Evolutionary conservation across 2,113 vertebrate genomes (phyloP).

Genomic region (Phalacrocorax aristotelis): DNA sequence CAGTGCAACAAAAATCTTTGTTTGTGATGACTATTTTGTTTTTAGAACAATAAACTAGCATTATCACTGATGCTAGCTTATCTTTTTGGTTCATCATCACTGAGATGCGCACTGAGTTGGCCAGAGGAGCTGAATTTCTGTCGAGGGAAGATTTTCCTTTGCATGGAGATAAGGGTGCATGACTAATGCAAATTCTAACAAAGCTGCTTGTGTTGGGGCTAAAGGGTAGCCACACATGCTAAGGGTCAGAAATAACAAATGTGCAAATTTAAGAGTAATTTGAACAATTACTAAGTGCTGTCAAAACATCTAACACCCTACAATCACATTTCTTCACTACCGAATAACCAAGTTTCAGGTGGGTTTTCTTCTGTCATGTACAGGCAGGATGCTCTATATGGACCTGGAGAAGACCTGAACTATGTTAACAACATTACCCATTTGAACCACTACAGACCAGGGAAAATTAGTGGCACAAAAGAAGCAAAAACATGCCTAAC

Average conservation of each 20-base stretch:
- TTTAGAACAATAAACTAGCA: not conserved
- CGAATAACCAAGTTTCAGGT: not conserved
- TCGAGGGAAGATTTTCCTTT: not conserved
- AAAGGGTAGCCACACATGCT: not conserved
- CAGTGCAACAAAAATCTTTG: not conserved
- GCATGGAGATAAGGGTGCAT: not conserved
- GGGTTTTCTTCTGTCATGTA: not conserved
- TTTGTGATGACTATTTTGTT: not conserved
- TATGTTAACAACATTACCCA: not conserved
- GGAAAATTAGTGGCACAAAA: not conserved
- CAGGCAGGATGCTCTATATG: not conserved
- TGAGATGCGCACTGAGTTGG: rapidly evolving
- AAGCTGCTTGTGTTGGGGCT: not conserved
- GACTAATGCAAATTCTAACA: not conserved
- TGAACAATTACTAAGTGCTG: not conserved
- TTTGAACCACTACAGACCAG: not conserved
- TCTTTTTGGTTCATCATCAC: not conserved
- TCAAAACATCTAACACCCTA: not conserved
- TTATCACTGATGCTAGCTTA: not conserved
- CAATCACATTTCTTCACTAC: not conserved
- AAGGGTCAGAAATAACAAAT: not conserved
- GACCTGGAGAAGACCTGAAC: not conserved
- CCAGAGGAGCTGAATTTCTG: not conserved
- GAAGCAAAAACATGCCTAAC: not conserved
- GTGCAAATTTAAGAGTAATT: not conserved